A percentile compares a stretch with the other conserved stretches of the same genome.
Evolutionary conservation across 2,113 vertebrate genomes (phyloP).

Genomic region (Platichthys flesus): DNA sequence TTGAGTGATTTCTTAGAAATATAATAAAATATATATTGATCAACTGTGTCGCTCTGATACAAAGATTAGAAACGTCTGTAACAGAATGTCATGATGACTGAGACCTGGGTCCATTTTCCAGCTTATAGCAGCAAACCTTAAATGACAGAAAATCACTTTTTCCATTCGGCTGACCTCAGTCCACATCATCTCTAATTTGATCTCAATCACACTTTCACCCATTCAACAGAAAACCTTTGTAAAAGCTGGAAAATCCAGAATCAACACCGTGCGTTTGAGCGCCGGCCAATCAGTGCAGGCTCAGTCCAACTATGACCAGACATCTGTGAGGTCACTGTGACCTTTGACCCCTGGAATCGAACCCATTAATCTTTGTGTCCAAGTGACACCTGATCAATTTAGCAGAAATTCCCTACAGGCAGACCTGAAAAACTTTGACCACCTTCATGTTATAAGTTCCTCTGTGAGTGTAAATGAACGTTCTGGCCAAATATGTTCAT

Average conservation of each 20-base stretch:
- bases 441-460: too few relatives aligned
- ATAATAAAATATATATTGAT: conserved; percentile 39
- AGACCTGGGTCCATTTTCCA: conserved; percentile 31
- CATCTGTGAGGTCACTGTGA: too few relatives aligned
- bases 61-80: conserved; percentile 6
- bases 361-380: too few relatives aligned
- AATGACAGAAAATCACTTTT: conserved; percentile 62
- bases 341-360: too few relatives aligned
- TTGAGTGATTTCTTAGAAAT: background rate
- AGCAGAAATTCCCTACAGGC: too few relatives aligned
- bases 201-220: conserved; percentile 19
- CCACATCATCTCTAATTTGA: conserved; percentile 29
- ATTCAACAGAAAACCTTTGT: background rate
- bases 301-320: background rate
- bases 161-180: conserved; percentile 46
- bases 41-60: background rate
- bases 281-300: background rate
- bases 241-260: background rate
- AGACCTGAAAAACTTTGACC: too few relatives aligned
- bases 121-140: conserved; percentile 39
- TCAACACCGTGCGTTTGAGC: background rate
- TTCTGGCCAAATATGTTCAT: too few relatives aligned
- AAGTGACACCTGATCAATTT: too few relatives aligned
- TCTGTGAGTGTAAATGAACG: too few relatives aligned
- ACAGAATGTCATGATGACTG: conserved; percentile 10